Conservation (phyloP, 2,113 vertebrate genomes). For the mouse (Mus musculus) region DNA sequence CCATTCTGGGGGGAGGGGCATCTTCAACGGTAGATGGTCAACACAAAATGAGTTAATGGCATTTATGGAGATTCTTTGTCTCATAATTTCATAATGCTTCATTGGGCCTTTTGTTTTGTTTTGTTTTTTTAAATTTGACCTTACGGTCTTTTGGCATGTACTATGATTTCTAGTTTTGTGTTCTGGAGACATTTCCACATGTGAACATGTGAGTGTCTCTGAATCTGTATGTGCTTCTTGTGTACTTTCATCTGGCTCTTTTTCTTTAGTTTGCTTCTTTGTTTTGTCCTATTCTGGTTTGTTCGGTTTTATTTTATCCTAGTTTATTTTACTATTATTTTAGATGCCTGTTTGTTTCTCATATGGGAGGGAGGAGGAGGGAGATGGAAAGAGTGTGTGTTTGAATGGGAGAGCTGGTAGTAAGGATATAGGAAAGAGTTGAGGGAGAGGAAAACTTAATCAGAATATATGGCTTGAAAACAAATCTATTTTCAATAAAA, state of each 20-base stretch:
- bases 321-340: not conserved
- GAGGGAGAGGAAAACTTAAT: not conserved
- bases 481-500: not conserved
- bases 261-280: not conserved
- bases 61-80: not conserved
- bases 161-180: not conserved
- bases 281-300: not conserved
- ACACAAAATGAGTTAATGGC: not conserved
- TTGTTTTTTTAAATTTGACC: not conserved
- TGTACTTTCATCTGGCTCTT: not conserved
- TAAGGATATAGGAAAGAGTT: not conserved
- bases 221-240: not conserved
- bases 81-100: not conserved
- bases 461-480: not conserved
- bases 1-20: not conserved
- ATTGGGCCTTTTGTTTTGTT: not conserved
- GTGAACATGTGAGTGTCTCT: not conserved
- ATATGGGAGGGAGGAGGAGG: not conserved
- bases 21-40: not conserved
- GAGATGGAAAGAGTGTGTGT: not conserved
- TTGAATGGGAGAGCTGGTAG: not conserved
- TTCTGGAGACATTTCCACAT: not conserved
- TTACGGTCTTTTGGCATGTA: not conserved
- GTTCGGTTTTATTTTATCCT: not conserved
- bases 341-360: not conserved